A percentile compares a stretch with the other conserved stretches of the same genome.
These are phyloP conservation scores for Smutsia temminckii DNA, from an alignment of 2,797 vertebrate species.

Conservation along the genomic window DNA sequence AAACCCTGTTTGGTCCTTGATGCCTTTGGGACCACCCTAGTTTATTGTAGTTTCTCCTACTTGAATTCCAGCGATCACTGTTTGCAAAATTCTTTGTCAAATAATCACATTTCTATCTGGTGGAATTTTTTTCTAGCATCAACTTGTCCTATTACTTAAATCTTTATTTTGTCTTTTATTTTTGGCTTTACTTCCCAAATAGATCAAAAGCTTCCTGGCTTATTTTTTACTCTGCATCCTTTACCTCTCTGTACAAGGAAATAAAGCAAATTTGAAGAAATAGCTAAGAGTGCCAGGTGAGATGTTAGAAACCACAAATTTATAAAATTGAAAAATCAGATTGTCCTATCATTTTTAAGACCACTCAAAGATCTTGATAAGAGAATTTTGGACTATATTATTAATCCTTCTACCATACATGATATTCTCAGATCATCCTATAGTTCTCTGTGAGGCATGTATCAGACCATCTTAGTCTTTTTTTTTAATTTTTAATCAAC, in stretches of 20 bases:
- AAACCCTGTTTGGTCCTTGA: background rate
- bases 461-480: background rate
- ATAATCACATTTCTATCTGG: background rate
- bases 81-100: constrained; percentile 4
- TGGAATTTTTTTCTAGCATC: background rate
- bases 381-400: background rate
- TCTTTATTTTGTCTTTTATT: constrained; percentile 13
- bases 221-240: background rate
- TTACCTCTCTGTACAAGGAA: constrained; percentile 34
- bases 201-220: background rate
- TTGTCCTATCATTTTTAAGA: background rate
- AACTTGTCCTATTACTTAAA: background rate
- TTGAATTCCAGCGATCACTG: background rate
- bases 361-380: background rate
- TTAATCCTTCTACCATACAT: background rate
- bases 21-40: background rate
- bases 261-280: background rate
- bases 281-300: background rate
- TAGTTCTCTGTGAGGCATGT: background rate
- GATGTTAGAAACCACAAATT: background rate
- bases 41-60: background rate
- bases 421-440: background rate
- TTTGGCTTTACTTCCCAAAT: background rate
- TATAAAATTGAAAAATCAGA: constrained; percentile 4
- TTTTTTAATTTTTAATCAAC: constrained; percentile 53